A percentile compares a stretch with the other conserved stretches of the same genome.
Conservation (phyloP, 2,797 vertebrate species). For the Tangara arthus region DNA sequence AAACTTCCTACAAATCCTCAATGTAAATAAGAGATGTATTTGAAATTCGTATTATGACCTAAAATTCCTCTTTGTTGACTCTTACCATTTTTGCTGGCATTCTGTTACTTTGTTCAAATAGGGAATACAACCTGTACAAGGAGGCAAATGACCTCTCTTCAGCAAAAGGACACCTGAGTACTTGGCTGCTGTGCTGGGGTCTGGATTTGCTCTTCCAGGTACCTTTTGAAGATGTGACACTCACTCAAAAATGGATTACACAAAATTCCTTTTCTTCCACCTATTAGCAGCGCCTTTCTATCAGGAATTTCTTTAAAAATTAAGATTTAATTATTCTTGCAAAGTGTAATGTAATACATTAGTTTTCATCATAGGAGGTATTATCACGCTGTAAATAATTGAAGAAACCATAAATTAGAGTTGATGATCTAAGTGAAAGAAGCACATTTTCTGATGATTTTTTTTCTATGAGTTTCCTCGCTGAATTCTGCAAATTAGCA, state of each 20-base stretch:
- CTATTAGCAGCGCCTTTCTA: neutral
- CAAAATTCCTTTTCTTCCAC: neutral
- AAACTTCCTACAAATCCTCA: neutral
- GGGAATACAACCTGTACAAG: neutral
- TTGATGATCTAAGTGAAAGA: constrained; percentile 5
- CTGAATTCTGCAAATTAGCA: constrained; percentile 30
- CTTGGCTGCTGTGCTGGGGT: neutral
- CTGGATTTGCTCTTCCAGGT: neutral
- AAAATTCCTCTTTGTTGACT: neutral
- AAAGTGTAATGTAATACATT: neutral
- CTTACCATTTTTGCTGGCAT: neutral
- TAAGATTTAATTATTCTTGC: neutral
- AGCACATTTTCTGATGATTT: neutral
- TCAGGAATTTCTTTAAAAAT: neutral
- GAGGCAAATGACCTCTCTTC: accelerated
- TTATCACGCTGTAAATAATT: constrained; percentile 58
- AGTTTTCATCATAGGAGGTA: neutral
- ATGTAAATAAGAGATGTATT: neutral
- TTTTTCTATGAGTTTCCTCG: neutral
- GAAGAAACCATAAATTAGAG: constrained; percentile 34
- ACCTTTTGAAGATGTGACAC: neutral
- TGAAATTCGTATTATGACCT: neutral
- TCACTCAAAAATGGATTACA: neutral
- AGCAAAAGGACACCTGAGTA: neutral
- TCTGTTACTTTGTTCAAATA: accelerated